Evolutionary conservation across 2,888 invertebrate species (phyloP).

Genomic region (Elmis aenea): DNA sequence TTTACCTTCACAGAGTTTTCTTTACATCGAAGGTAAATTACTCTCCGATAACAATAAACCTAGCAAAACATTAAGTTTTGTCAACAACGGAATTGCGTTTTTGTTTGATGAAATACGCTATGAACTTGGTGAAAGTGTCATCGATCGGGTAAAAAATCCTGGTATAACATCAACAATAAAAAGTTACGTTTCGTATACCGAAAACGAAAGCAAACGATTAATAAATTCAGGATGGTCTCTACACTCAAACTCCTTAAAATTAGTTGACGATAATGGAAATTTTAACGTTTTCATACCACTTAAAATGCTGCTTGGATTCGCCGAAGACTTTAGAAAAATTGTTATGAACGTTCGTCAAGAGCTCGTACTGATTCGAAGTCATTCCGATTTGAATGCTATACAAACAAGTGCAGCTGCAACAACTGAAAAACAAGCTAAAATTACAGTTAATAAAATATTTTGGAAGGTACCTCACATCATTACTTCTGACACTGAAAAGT

Average conservation of each 20-base stretch:
- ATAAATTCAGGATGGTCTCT: constrained; percentile 30
- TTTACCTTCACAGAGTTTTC: constrained; percentile 3
- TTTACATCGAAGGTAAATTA: constrained; percentile 5
- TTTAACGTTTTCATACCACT: neutral
- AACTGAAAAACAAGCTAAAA: constrained; percentile 24
- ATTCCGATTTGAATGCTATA: neutral
- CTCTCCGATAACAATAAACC: neutral
- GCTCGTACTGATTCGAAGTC: constrained; percentile 20
- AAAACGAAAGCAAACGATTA: constrained; percentile 24
- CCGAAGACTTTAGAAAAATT: constrained; percentile 38
- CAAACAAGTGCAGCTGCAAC: no score
- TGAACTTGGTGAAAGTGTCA: constrained; percentile 36
- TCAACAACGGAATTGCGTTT: constrained; percentile 1
- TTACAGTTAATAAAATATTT: constrained; percentile 15
- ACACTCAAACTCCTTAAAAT: constrained; percentile 2
- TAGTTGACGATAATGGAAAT: constrained; percentile 23
- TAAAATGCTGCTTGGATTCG: constrained; percentile 33
- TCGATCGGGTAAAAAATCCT: constrained; percentile 33
- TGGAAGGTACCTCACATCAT: constrained; percentile 10
- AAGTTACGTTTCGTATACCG: constrained; percentile 33
- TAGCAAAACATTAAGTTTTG: constrained; percentile 5
- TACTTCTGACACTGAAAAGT: constrained; percentile 28
- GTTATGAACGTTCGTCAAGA: constrained; percentile 41
- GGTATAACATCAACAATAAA: constrained; percentile 37
- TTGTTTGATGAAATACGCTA: constrained; percentile 24